A percentile compares a stretch with the other conserved stretches of the same genome.
These are phyloP conservation scores for Malaclemys terrapin DNA, from an alignment of 2,113 vertebrate genomes.

Conservation along the genomic window DNA sequence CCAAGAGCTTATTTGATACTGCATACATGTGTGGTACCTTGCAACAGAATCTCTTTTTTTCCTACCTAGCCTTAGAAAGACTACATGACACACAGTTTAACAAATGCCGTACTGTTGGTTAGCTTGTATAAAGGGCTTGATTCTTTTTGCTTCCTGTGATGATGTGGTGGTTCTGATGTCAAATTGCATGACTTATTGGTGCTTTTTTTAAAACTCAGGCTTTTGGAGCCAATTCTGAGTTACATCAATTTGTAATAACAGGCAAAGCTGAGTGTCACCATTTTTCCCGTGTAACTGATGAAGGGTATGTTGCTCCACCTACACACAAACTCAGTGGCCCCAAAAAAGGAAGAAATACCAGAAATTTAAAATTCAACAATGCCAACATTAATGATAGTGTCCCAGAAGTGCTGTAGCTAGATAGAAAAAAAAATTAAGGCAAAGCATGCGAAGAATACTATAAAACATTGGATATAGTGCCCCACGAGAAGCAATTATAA, in stretches of 20 bases:
- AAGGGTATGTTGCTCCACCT: background rate
- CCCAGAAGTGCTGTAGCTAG: background rate
- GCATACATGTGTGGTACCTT: rapidly evolving
- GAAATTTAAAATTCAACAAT: background rate
- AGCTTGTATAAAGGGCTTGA: too few relatives aligned
- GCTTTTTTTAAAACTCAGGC: background rate
- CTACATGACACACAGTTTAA: too few relatives aligned
- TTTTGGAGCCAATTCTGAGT: background rate
- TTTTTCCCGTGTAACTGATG: background rate
- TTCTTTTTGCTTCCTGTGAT: background rate
- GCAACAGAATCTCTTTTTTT: background rate
- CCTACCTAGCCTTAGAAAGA: too few relatives aligned
- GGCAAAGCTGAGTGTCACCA: too few relatives aligned
- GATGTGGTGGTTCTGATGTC: background rate
- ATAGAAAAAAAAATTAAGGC: background rate
- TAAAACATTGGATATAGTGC: background rate
- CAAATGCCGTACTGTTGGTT: too few relatives aligned
- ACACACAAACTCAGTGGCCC: background rate
- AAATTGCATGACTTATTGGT: background rate
- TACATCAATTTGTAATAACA: background rate
- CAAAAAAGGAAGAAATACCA: background rate
- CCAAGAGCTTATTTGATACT: background rate
- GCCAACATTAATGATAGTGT: background rate
- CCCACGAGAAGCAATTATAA: background rate
- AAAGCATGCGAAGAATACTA: background rate